Evolutionary conservation across 2,888 invertebrate genomes (phyloP).

Genomic region (Brachycybe producta): DNA sequence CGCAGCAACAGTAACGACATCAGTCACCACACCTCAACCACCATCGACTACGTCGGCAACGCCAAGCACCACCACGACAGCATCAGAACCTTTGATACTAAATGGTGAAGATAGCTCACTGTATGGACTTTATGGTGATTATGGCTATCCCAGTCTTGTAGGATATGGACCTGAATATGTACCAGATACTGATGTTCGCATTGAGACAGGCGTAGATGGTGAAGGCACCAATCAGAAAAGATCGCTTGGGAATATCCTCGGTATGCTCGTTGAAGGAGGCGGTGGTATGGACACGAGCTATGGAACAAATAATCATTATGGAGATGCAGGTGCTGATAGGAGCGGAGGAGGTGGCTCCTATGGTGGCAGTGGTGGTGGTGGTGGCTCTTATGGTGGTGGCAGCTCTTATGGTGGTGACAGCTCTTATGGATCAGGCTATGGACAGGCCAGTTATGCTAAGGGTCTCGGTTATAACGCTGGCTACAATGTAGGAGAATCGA

Average conservation of each 20-base stretch:
- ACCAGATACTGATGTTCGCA: too few species aligned
- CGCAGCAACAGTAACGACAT: too few species aligned
- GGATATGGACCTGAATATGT: too few species aligned
- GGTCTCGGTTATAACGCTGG: conserved; percentile 4
- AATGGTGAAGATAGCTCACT: too few species aligned
- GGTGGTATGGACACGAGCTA: too few species aligned
- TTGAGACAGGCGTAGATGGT: too few species aligned
- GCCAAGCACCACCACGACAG: conserved; percentile 9
- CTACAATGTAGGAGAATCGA: background rate
- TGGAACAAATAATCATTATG: background rate
- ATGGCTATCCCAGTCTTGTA: too few species aligned
- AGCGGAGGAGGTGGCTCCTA: background rate
- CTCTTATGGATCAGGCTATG: conserved; percentile 3
- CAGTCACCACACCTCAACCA: background rate
- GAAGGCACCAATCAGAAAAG: conserved; percentile 5
- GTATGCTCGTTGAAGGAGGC: background rate
- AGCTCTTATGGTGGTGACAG: background rate
- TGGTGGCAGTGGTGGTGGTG: conserved; percentile 5
- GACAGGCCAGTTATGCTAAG: background rate
- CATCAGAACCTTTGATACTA: conserved; percentile 1
- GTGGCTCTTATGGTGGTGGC: background rate
- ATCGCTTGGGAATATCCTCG: background rate
- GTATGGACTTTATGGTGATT: too few species aligned
- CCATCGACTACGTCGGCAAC: background rate
- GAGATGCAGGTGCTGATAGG: background rate